These are phyloP conservation scores for Sialis lutaria DNA, from an alignment of 2,888 invertebrate genomes.

Conservation along the genomic window DNA sequence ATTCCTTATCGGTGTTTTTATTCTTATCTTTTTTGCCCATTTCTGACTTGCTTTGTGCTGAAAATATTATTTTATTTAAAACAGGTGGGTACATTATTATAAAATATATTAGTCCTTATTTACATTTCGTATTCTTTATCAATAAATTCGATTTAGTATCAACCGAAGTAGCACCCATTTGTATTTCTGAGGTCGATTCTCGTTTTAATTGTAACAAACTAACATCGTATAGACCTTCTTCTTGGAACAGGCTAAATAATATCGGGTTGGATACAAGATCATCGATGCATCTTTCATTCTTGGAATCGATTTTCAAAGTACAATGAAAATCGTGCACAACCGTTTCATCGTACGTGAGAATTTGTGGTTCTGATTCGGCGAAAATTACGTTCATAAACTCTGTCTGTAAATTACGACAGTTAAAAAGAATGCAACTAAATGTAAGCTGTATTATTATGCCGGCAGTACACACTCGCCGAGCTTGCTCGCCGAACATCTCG, in stretches of 20 bases:
- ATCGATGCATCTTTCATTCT: not conserved
- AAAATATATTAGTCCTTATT: no score
- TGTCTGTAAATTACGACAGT: not conserved
- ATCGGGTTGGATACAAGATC: conserved; percentile 3
- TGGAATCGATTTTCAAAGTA: not conserved
- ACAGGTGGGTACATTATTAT: not conserved
- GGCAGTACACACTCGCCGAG: no score
- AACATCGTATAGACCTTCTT: conserved; percentile 1
- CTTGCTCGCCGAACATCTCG: no score
- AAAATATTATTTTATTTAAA: not conserved
- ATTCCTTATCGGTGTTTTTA: conserved; percentile 5
- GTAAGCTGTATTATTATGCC: no score
- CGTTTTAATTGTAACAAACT: not conserved
- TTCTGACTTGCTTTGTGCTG: conserved; percentile 1
- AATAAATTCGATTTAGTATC: not conserved
- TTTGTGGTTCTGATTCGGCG: conserved; percentile 3
- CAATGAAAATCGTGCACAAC: conserved; percentile 3
- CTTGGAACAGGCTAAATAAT: conserved; percentile 3
- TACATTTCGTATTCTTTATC: no score
- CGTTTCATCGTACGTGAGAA: not conserved
- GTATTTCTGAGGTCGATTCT: not conserved
- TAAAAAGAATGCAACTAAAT: no score
- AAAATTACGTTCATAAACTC: conserved; percentile 4
- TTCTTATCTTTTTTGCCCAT: not conserved
- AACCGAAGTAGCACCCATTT: not conserved